These are phyloP conservation scores for Synanthedon myopaeformis DNA, from an alignment of 2,888 invertebrate species.

Conservation along the genomic window DNA sequence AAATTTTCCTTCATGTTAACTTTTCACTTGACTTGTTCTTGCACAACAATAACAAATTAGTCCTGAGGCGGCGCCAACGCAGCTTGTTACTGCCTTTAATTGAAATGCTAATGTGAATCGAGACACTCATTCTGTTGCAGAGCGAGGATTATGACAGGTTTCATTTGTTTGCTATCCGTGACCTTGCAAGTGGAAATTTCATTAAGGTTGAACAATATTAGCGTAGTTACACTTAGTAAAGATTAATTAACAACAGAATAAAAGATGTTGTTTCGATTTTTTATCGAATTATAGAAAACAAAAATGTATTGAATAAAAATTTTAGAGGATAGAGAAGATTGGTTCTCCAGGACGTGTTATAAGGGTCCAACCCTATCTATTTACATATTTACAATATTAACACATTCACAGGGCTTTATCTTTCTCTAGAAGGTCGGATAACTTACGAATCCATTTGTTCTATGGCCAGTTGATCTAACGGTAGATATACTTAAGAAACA, in stretches of 20 bases:
- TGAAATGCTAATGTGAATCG: conserved; percentile 24
- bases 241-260: too few species aligned
- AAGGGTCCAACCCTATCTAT: too few species aligned
- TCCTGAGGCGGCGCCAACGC: conserved; percentile 9
- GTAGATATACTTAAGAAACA: neutral
- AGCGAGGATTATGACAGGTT: conserved; percentile 28
- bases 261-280: too few species aligned
- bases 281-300: too few species aligned
- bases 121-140: conserved; percentile 24
- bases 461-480: conserved; percentile 5
- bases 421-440: too few species aligned
- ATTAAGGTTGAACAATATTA: conserved; percentile 13
- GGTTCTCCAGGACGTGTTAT: too few species aligned
- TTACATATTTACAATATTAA: too few species aligned
- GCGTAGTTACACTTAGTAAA: too few species aligned
- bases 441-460: too few species aligned
- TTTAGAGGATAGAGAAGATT: too few species aligned
- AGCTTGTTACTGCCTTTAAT: conserved; percentile 15
- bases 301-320: too few species aligned
- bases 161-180: conserved; percentile 37
- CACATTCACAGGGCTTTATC: too few species aligned
- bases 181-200: conserved; percentile 29
- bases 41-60: conserved; percentile 5
- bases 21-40: neutral
- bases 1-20: neutral